phyloP scores from a whole-genome alignment of 2,113 vertebrate species.

The cattle (Bos taurus) region DNA sequence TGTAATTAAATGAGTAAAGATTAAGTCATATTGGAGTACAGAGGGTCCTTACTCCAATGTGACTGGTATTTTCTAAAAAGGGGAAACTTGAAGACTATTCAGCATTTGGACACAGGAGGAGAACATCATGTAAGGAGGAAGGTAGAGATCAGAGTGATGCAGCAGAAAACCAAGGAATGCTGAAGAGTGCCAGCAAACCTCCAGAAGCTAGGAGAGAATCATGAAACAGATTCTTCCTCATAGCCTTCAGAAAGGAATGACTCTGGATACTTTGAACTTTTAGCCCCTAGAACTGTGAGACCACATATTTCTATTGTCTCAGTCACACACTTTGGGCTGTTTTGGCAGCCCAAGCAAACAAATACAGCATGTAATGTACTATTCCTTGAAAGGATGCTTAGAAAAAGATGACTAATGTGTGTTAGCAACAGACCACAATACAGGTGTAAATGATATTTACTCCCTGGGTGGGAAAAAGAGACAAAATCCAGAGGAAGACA shows the following conservation, averaged over 20 bases:
- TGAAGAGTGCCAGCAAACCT: neutral
- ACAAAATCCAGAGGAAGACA: neutral
- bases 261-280: neutral
- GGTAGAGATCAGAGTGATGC: neutral
- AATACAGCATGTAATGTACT: neutral
- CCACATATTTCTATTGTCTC: neutral
- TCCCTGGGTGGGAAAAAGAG: neutral
- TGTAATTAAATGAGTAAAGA: neutral
- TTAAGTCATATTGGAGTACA: neutral
- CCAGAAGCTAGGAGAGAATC: neutral
- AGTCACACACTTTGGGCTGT: neutral
- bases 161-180: neutral
- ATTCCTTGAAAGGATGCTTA: too few species aligned
- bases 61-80: neutral
- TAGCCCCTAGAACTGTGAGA: neutral
- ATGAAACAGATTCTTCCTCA: neutral
- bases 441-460: neutral
- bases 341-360: neutral
- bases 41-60: neutral
- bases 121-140: neutral
- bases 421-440: neutral
- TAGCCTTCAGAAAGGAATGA: accelerated
- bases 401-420: neutral
- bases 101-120: neutral
- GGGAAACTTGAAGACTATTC: neutral